phyloP scores from a whole-genome alignment of 2,113 vertebrate genomes.

The Zeus faber region DNA sequence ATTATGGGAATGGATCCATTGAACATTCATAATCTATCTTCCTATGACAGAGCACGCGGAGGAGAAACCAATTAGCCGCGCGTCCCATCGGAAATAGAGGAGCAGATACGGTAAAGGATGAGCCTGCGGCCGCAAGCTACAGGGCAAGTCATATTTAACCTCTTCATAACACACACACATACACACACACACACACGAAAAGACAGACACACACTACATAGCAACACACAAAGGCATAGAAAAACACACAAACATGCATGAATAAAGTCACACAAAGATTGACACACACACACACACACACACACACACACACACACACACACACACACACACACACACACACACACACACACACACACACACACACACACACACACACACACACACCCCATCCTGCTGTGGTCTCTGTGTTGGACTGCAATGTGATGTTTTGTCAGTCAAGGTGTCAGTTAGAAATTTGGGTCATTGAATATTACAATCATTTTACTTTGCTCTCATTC shows the following conservation, averaged over 20 bases:
- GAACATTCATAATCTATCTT: conserved; percentile 55
- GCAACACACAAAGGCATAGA: conserved; percentile 8
- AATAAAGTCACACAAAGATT: not conserved
- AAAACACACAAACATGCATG: conserved; percentile 24
- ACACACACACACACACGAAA: conserved; percentile 19
- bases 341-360: not conserved
- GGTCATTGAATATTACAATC: not conserved
- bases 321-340: conserved; percentile 7
- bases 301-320: conserved; percentile 40
- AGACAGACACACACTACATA: conserved; percentile 11
- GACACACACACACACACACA: not conserved
- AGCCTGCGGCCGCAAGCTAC: conserved; percentile 46
- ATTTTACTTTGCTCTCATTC: not conserved
- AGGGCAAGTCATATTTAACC: conserved; percentile 66
- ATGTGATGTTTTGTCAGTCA: not conserved
- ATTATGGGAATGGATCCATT: conserved; percentile 37
- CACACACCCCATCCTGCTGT: not conserved
- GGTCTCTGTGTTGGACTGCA: not conserved
- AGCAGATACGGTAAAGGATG: conserved; percentile 56
- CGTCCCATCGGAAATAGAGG: conserved; percentile 60
- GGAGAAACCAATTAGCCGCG: conserved; percentile 64
- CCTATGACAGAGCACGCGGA: conserved; percentile 42
- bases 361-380: not conserved
- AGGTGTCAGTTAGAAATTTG: not conserved
- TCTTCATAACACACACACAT: conserved; percentile 26